A percentile compares a stretch with the other conserved stretches of the same genome.
phyloP scores from a whole-genome alignment of 2,888 invertebrate species.

The Pristionchus arcanus region DNA sequence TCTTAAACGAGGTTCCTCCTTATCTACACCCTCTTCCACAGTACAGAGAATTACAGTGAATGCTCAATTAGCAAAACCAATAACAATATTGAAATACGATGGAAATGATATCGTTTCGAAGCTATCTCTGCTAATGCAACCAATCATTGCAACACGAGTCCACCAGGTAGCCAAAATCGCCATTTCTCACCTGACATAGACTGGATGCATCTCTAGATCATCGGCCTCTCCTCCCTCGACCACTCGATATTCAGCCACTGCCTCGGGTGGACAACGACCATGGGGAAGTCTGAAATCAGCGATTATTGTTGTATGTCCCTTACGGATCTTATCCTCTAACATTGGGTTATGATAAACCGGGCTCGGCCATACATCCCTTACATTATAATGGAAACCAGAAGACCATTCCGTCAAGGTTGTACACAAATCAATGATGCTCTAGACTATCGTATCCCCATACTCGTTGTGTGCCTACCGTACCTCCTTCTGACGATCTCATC shows the following conservation, averaged over 20 bases:
- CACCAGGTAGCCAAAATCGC: neutral
- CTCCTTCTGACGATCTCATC: conserved; percentile 54
- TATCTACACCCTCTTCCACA: no score
- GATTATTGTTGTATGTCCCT: neutral
- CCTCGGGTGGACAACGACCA: conserved; percentile 41
- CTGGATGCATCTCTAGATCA: conserved; percentile 43
- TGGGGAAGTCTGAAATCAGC: conserved; percentile 1
- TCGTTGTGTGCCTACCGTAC: neutral
- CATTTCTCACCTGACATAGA: conserved; percentile 36
- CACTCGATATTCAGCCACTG: conserved; percentile 45
- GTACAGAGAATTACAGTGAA: no score
- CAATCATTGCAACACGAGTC: neutral
- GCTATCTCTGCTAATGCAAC: neutral
- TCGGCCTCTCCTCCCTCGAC: conserved; percentile 33
- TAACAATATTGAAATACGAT: no score
- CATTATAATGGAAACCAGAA: no score
- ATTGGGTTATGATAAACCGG: no score
- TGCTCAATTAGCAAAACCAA: no score
- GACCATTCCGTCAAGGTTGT: no score
- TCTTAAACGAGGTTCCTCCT: no score
- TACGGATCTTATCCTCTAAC: no score
- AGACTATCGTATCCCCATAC: neutral
- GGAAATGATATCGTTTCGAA: neutral
- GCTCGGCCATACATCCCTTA: no score
- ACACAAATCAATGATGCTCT: no score